Conservation (phyloP, 2,113 vertebrate genomes). For the Miniopterus natalensis region DNA sequence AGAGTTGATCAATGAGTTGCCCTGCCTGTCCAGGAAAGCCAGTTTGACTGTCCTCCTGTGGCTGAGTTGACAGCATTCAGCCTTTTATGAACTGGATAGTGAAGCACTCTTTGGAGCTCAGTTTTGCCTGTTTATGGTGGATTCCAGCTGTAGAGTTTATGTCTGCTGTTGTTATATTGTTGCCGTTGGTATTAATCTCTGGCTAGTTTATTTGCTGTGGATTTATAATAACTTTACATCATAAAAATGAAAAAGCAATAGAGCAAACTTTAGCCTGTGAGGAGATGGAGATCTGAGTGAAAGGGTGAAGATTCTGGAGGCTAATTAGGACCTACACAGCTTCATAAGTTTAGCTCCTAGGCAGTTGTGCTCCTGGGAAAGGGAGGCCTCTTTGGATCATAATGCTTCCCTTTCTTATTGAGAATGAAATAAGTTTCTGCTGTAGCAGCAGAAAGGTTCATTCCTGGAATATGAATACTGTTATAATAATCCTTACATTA, state of each 20-base stretch:
- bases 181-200: conserved; percentile 70
- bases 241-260: conserved; percentile 40
- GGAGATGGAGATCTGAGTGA: not conserved
- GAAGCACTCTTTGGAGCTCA: conserved; percentile 18
- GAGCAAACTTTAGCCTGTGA: not conserved
- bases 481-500: not conserved
- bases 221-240: conserved; percentile 68
- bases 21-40: not conserved
- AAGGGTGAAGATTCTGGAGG: not conserved
- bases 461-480: not conserved
- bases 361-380: not conserved
- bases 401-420: not conserved
- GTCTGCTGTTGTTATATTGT: conserved; percentile 60
- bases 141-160: conserved; percentile 59
- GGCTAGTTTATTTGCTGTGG: conserved; percentile 68
- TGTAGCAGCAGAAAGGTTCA: not conserved
- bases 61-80: conserved; percentile 35
- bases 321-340: not conserved
- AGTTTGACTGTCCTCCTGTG: conserved; percentile 69
- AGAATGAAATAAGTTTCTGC: not conserved
- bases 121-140: not conserved
- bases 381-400: not conserved
- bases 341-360: not conserved
- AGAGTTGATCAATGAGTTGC: not conserved
- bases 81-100: conserved; percentile 70